Percentiles rank a stretch among this genome's conserved stretches.
These are phyloP conservation scores for Marcusenius ussheri DNA, from an alignment of 2,113 vertebrate genomes.

Conservation along the genomic window DNA sequence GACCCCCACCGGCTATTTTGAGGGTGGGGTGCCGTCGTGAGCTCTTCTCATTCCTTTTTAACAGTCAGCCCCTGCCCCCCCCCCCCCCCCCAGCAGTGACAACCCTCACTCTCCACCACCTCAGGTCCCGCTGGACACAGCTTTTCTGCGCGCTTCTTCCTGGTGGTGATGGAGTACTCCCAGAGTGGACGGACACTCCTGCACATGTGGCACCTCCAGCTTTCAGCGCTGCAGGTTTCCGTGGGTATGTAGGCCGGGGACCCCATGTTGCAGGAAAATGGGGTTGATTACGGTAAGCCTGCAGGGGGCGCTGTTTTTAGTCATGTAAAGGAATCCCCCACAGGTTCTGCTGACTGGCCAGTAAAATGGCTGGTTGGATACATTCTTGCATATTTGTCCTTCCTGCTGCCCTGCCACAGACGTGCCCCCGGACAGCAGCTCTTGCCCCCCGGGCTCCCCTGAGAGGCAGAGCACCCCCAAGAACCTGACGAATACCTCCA, in stretches of 20 bases:
- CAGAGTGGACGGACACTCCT: slow-evolving; percentile 68
- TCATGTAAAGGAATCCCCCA: background rate
- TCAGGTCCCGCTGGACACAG: slow-evolving; percentile 39
- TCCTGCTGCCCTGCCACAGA: background rate
- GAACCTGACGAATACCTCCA: slow-evolving; percentile 73
- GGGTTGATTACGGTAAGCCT: too few relatives aligned
- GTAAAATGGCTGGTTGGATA: background rate
- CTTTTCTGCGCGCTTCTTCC: slow-evolving; percentile 87
- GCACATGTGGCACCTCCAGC: slow-evolving; percentile 93
- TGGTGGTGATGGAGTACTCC: slow-evolving; percentile 81
- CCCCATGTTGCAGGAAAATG: background rate
- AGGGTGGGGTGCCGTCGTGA: background rate
- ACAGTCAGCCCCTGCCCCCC: background rate
- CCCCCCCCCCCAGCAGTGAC: background rate
- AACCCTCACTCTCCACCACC: background rate
- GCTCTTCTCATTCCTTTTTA: background rate
- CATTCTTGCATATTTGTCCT: background rate
- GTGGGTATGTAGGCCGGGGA: slow-evolving; percentile 62
- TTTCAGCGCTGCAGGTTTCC: slow-evolving; percentile 74
- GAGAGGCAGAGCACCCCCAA: slow-evolving; percentile 69
- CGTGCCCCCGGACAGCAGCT: slow-evolving; percentile 26
- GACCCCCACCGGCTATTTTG: slow-evolving; percentile 15
- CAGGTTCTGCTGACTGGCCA: background rate
- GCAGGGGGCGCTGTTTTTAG: background rate
- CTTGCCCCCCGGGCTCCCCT: slow-evolving; percentile 56